Evolutionary conservation across 2,888 invertebrate genomes (phyloP).

Genomic region (Pilophorus perplexus): DNA sequence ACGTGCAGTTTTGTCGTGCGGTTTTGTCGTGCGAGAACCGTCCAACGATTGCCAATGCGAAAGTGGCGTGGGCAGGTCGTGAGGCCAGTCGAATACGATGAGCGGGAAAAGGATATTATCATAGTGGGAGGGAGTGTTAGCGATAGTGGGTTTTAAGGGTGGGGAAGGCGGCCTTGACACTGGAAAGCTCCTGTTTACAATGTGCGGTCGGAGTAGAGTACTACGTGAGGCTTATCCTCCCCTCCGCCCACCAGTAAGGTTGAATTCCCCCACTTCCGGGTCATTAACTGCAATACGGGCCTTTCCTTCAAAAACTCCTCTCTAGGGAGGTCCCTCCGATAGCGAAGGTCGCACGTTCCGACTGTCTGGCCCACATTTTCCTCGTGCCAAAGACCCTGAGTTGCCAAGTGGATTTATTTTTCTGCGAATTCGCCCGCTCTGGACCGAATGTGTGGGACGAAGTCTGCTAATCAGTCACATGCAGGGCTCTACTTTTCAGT

Average conservation of each 20-base stretch:
- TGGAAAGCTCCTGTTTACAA: conserved; percentile 18
- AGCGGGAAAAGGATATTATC: not conserved
- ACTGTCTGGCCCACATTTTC: too few species aligned
- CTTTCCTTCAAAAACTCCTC: conserved; percentile 1
- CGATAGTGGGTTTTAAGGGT: not conserved
- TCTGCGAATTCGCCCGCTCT: too few species aligned
- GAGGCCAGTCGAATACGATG: not conserved
- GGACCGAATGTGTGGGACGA: too few species aligned
- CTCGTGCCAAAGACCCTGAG: too few species aligned
- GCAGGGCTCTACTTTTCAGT: too few species aligned
- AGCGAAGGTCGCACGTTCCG: too few species aligned
- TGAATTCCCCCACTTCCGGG: not conserved
- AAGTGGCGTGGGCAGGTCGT: conserved; percentile 13
- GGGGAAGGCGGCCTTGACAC: conserved; percentile 12
- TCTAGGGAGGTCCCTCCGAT: not conserved
- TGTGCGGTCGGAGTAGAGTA: conserved; percentile 29
- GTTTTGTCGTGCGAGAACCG: too few species aligned
- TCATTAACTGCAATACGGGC: conserved; percentile 17
- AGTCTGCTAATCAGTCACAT: too few species aligned
- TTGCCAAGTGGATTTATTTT: too few species aligned
- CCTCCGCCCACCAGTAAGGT: not conserved
- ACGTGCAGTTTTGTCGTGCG: too few species aligned
- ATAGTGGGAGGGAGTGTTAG: not conserved
- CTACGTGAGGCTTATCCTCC: conserved; percentile 25
- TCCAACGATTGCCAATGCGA: too few species aligned